Conservation (phyloP, 2,113 vertebrate genomes). For the Phainopepla nitens region DNA sequence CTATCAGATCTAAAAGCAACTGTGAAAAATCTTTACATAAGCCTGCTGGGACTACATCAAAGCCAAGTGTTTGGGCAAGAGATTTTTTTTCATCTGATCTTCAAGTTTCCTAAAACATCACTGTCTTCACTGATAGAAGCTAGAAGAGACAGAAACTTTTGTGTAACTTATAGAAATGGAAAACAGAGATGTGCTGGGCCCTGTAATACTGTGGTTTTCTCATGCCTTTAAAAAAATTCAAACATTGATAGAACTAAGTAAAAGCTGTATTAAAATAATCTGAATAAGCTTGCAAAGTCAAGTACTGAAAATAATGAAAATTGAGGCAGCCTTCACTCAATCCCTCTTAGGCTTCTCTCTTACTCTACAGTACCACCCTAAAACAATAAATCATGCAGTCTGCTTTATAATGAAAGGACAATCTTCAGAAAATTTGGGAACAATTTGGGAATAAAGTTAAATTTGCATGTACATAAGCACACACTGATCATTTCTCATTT, state of each 20-base stretch:
- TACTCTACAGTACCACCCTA: neutral
- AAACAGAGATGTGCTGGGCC: neutral
- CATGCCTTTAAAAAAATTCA: neutral
- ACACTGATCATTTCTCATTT: neutral
- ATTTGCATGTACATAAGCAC: neutral
- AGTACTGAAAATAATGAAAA: neutral
- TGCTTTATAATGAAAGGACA: neutral
- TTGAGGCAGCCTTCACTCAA: neutral
- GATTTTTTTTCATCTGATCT: neutral
- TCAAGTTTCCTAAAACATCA: neutral
- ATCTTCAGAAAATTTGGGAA: neutral
- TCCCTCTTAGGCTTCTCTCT: neutral
- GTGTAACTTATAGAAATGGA: neutral
- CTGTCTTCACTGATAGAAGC: neutral
- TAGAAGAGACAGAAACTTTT: neutral
- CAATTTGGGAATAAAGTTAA: neutral
- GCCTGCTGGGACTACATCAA: neutral
- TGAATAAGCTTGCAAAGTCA: neutral
- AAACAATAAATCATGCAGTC: neutral
- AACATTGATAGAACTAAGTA: neutral
- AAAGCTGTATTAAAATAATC: neutral
- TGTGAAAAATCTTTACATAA: constrained; percentile 4
- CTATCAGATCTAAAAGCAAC: constrained; percentile 24
- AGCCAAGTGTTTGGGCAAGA: neutral
- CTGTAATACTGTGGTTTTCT: neutral